Evolutionary conservation across 1,140 invertebrate genomes (phyloP), one percentile per base, ranked within the genome.

Genomic region (Lordiphosa stackelbergi): DNA sequence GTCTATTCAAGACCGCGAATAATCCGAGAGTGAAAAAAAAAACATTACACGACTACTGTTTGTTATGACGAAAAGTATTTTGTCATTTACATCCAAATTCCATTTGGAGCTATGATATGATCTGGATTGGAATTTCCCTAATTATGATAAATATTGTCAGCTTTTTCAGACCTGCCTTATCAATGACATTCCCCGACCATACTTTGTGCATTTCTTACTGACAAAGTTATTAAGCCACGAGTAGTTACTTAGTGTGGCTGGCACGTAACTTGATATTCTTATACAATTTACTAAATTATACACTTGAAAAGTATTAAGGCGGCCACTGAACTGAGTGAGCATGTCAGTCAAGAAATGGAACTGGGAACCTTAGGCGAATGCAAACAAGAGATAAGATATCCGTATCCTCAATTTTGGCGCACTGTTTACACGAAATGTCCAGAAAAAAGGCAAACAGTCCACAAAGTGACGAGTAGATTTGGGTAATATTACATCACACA

Each of bases 341-440:
- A 10, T 46, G 42, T 28, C 52, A 42, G 22, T 47, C 12, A 55
- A 63, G 68, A 65, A 66, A 70, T 53, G 54, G 51, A 72, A 66
- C 59, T 42, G 53, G 38, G 60, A 62, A 65, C 69, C 70, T 84
- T 84, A 75, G 65, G 69, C 79, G 78, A 84, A 73, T 71, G 78
- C 78, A 84, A 84, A 84, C 78, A 84, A 62, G 56, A 78, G 78
- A 84, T 84, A 84, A 84, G 78, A 84, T 84, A 84, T 84, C 78
- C 79, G 72, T 84, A 84, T 84, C 78, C 78, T 84, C 69, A 63
- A 59, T 42, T 66, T 63, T 71, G 74, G 71, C 68, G 51, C 69
- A 69, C 41, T 83, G 77, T 83, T 83, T 83, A 61, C 77, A 60
- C 69, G 46, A 77, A 77, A 72, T 72, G 77, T 73, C 53, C 69